Percentiles rank a stretch among this genome's conserved stretches.
Evolutionary conservation across 2,888 invertebrate species (phyloP).

Genomic region (Lasioglossum vierecki): DNA sequence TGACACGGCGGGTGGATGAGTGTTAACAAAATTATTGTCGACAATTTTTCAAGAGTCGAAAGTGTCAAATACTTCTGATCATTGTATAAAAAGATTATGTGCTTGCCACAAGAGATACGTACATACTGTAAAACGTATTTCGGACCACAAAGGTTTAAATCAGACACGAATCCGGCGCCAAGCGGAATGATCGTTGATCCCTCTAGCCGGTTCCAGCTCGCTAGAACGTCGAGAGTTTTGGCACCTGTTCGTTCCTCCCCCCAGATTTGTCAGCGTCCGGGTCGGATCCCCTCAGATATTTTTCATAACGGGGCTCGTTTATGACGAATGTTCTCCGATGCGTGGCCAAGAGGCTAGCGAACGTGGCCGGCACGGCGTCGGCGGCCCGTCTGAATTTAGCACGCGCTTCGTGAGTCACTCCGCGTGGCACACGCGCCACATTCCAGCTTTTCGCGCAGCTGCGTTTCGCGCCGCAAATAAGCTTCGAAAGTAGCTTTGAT

Average conservation of each 20-base stretch:
- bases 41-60: too few relatives aligned
- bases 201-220: not conserved
- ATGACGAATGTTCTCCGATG: conserved; percentile 74
- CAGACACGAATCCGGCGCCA: not conserved
- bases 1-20: too few relatives aligned
- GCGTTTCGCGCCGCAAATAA: conserved; percentile 73
- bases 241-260: not conserved
- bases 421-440: conserved; percentile 72
- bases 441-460: conserved; percentile 70
- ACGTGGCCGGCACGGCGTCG: conserved; percentile 35
- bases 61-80: too few relatives aligned
- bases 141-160: not conserved
- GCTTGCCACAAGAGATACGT: too few relatives aligned
- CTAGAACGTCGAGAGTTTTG: not conserved
- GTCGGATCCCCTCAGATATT: not conserved
- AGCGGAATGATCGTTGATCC: conserved; percentile 2
- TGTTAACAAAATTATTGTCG: too few relatives aligned
- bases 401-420: conserved; percentile 73
- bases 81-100: too few relatives aligned
- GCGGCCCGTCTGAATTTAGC: conserved; percentile 72
- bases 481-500: conserved; percentile 72
- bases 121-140: too few relatives aligned
- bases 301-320: conserved; percentile 52
- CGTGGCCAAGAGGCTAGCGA: conserved; percentile 49
- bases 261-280: not conserved